phyloP scores from a whole-genome alignment of 1,140 invertebrate genomes.

The Aphaenogaster floridana region DNA sequence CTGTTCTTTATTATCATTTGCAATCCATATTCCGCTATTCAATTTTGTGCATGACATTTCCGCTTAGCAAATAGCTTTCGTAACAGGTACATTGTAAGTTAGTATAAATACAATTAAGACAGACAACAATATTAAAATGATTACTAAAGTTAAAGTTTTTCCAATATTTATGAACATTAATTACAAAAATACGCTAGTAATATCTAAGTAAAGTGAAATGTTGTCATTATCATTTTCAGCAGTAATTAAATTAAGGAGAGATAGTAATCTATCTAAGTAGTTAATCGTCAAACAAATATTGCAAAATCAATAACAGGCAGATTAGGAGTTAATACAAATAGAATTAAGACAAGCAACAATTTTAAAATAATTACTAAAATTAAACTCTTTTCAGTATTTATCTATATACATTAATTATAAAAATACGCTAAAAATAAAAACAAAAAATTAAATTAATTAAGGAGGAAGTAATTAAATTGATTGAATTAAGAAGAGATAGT shows the following conservation, averaged over 20 bases:
- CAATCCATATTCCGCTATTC: conserved; percentile 10
- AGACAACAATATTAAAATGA: too few species aligned
- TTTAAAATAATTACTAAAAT: background rate
- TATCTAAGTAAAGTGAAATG: too few species aligned
- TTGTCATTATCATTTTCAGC: too few species aligned
- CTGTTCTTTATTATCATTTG: background rate
- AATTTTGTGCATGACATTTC: conserved; percentile 27
- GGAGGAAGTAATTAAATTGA: too few species aligned
- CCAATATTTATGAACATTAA: too few species aligned
- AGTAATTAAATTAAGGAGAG: too few species aligned
- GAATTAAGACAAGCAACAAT: background rate
- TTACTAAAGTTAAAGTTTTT: too few species aligned
- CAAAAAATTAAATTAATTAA: too few species aligned
- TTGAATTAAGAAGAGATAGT: conserved; percentile 1
- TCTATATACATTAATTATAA: conserved; percentile 1
- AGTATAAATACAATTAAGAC: background rate
- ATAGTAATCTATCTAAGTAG: too few species aligned
- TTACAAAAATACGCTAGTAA: too few species aligned
- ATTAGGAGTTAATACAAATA: background rate
- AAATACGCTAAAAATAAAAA: background rate
- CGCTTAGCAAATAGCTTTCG: background rate
- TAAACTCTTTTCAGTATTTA: background rate
- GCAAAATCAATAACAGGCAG: too few species aligned
- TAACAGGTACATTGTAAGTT: background rate
- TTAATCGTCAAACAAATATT: too few species aligned